Evolutionary conservation across 1,140 invertebrate species (phyloP), one percentile per base, ranked within the genome.

Genomic region (Euura saliciscinereae): DNA sequence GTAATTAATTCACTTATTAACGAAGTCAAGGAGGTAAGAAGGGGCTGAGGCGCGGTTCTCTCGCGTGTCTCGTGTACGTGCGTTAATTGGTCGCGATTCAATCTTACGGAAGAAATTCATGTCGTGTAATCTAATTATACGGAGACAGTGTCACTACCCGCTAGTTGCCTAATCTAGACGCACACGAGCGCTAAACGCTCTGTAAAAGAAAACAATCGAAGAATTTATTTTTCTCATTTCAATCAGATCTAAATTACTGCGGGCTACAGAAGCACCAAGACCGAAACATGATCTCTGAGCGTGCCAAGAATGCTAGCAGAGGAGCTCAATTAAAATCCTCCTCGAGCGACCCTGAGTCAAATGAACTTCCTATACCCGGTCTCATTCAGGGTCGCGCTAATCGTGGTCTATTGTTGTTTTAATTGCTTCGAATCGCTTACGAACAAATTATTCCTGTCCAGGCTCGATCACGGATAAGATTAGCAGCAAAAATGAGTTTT

Each of bases 1-100:
- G 51, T 59, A n/a, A 59, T 59, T 59, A 59, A 59, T 59, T 11
- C 10, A 59, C 51, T 8, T 59, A 59, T 59, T 59, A 59, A 59
- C 51, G 51, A 11, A n/a, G 51, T 59, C 13, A 3, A 59, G 51
- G 51, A 4, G 51, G 13, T 59, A n/a, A 59, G 28, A 28, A 28
- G 28, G 28, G 28, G 28, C 28, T 28, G 28, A 59, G 51, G 51
- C 8, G 10, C 8, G 8, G 51, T n/a, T 59, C 51, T n/a, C 51
- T 59, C 6, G 51, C 51, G 51, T 28, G 28, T 28, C 28, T 28
- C 28, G 28, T 28, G 28, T 28, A 28, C 51, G 6, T 59, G 28
- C 28, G 28, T 28, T 28, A 59, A 59, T 59, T 59, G 51, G 51
- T n/a, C 51, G 46, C 51, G 10, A 59, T n/a, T 59, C 13, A 59